These are phyloP conservation scores for Ennomos fuscantarius DNA, from an alignment of 2,888 invertebrate genomes.

Conservation along the genomic window DNA sequence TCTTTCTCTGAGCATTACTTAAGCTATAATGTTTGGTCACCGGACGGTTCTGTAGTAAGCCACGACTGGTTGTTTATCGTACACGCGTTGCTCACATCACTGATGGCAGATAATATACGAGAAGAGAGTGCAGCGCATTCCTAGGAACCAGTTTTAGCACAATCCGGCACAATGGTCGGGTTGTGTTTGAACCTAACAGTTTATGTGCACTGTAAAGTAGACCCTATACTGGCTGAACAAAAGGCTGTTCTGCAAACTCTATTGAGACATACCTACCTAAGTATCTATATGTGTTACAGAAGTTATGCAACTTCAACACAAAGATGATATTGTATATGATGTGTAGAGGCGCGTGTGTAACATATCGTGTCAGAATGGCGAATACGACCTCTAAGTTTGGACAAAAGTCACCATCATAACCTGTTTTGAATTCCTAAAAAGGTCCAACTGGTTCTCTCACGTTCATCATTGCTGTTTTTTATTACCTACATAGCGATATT, in stretches of 20 bases:
- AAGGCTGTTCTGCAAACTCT: constrained; percentile 12
- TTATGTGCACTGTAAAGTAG: constrained; percentile 18
- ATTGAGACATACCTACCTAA: constrained; percentile 4
- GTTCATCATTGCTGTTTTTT: constrained; percentile 36
- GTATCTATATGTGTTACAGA: constrained; percentile 5
- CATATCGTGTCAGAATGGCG: constrained; percentile 36
- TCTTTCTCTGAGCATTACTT: constrained; percentile 22
- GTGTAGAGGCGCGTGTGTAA: constrained; percentile 9
- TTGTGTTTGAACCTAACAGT: constrained; percentile 39
- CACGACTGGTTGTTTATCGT: constrained; percentile 50
- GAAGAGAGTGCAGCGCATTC: constrained; percentile 63
- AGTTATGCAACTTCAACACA: constrained; percentile 11
- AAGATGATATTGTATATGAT: constrained; percentile 16
- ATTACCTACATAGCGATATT: constrained; percentile 2
- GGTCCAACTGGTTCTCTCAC: constrained; percentile 53
- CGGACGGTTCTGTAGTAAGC: constrained; percentile 30
- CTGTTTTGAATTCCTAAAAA: constrained; percentile 61
- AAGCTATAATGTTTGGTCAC: constrained; percentile 6
- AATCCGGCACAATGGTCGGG: constrained; percentile 53
- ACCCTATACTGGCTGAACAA: constrained; percentile 10
- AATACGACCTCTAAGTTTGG: constrained; percentile 53
- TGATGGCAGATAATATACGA: constrained; percentile 51
- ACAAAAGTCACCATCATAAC: constrained; percentile 61
- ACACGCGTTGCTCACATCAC: constrained; percentile 43
- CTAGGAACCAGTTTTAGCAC: constrained; percentile 72